Conservation (phyloP, 2,888 invertebrate species). For the Dusona sp. region DNA sequence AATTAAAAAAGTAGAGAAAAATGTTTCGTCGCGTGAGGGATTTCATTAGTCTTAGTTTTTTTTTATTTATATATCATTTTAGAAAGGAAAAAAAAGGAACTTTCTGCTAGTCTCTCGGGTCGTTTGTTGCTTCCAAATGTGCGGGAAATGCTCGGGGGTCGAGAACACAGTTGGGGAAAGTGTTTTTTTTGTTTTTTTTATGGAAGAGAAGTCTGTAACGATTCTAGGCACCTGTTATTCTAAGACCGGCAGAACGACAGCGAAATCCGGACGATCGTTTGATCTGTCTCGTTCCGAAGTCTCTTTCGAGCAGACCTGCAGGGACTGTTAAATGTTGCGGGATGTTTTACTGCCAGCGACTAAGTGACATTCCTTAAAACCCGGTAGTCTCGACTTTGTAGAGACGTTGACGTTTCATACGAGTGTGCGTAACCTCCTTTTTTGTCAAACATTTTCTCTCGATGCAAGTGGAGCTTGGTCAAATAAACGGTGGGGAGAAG, state of each 20-base stretch:
- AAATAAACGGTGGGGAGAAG: constrained; percentile 29
- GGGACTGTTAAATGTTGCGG: constrained; percentile 47
- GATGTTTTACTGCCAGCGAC: constrained; percentile 59
- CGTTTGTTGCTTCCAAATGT: neutral
- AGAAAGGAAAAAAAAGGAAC: constrained; percentile 4
- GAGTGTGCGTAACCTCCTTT: constrained; percentile 32
- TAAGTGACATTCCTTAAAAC: constrained; percentile 68
- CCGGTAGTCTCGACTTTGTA: constrained; percentile 60
- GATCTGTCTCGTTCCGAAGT: constrained; percentile 25
- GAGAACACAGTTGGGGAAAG: constrained; percentile 23
- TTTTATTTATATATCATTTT: neutral
- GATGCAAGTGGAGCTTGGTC: neutral
- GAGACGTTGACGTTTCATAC: constrained; percentile 12
- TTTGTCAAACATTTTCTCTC: constrained; percentile 57
- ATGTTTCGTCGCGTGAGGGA: neutral
- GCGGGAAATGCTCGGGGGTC: neutral
- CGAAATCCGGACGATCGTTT: constrained; percentile 60
- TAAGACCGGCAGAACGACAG: constrained; percentile 26
- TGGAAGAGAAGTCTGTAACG: constrained; percentile 22
- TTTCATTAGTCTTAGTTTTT: neutral
- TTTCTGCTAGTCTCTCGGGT: constrained; percentile 3
- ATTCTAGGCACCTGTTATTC: constrained; percentile 50
- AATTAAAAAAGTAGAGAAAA: neutral
- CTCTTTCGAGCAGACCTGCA: constrained; percentile 33
- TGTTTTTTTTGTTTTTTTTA: constrained; percentile 28